Evolutionary conservation across 2,888 invertebrate genomes (phyloP).

Genomic region (Ennomos erosarius): DNA sequence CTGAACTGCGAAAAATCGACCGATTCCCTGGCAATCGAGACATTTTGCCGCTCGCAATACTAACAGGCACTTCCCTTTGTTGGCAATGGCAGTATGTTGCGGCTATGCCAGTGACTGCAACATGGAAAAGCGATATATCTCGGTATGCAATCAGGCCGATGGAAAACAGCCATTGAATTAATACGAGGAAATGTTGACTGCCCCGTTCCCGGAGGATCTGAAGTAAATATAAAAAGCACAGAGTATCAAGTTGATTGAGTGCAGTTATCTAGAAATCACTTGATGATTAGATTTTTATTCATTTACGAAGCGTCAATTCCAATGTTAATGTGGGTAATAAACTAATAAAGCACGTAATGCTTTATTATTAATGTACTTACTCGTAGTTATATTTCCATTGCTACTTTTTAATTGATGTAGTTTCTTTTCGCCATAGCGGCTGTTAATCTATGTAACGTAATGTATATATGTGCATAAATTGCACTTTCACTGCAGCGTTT

Average conservation of each 20-base stretch:
- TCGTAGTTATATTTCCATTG: too few relatives aligned
- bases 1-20: slow-evolving; percentile 12
- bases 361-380: too few relatives aligned
- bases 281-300: too few relatives aligned
- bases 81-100: slow-evolving; percentile 38
- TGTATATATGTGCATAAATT: slow-evolving; percentile 7
- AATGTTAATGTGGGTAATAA: too few relatives aligned
- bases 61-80: slow-evolving; percentile 20
- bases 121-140: slow-evolving; percentile 38
- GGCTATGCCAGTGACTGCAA: slow-evolving; percentile 36
- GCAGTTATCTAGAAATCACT: too few relatives aligned
- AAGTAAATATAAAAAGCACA: background rate
- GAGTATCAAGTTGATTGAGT: slow-evolving; percentile 1
- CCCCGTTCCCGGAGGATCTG: background rate
- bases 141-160: slow-evolving; percentile 33
- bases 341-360: too few relatives aligned
- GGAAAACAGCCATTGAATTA: slow-evolving; percentile 33
- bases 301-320: too few relatives aligned
- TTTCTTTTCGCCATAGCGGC: slow-evolving; percentile 3
- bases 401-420: background rate
- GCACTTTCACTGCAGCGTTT: slow-evolving; percentile 10
- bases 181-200: slow-evolving; percentile 27
- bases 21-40: slow-evolving; percentile 17
- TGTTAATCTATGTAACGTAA: slow-evolving; percentile 1
- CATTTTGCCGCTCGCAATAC: slow-evolving; percentile 20